Evolutionary conservation across 2,888 invertebrate species (phyloP).

Genomic region (Sarcophaga carnaria): DNA sequence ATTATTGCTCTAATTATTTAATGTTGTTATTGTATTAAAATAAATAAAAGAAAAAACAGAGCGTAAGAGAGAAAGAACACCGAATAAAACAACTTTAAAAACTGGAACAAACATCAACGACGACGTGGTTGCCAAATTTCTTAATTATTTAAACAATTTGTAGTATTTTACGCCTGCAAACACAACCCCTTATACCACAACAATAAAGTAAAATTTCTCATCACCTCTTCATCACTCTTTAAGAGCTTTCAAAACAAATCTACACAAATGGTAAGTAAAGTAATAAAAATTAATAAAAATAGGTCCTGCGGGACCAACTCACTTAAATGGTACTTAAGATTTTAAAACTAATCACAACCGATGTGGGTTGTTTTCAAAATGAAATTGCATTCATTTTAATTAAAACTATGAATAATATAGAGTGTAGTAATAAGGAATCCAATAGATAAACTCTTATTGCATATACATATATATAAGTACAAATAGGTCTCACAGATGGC

Average conservation of each 20-base stretch:
- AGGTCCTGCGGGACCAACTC: too few species aligned
- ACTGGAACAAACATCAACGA: constrained; percentile 36
- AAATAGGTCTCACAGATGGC: too few species aligned
- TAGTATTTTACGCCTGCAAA: constrained; percentile 36
- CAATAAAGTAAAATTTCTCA: too few species aligned
- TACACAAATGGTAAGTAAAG: constrained; percentile 56
- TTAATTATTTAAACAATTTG: constrained; percentile 40
- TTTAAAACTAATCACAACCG: too few species aligned
- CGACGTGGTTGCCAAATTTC: constrained; percentile 62
- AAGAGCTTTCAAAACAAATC: constrained; percentile 17
- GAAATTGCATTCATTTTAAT: too few species aligned
- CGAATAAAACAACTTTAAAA: neutral
- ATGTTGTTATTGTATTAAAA: neutral
- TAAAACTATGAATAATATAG: too few species aligned
- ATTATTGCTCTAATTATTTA: constrained; percentile 31
- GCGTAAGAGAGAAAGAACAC: neutral
- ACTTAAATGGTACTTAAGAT: too few species aligned
- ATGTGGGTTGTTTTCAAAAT: too few species aligned
- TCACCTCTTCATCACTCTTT: neutral
- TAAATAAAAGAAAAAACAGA: neutral
- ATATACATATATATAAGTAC: too few species aligned
- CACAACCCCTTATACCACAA: neutral
- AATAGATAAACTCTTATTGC: too few species aligned
- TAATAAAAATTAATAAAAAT: neutral
- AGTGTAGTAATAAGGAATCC: too few species aligned